Base-by-base conservation (phyloP, 1,140 invertebrate genomes). In the Melanaphis sacchari region DNA sequence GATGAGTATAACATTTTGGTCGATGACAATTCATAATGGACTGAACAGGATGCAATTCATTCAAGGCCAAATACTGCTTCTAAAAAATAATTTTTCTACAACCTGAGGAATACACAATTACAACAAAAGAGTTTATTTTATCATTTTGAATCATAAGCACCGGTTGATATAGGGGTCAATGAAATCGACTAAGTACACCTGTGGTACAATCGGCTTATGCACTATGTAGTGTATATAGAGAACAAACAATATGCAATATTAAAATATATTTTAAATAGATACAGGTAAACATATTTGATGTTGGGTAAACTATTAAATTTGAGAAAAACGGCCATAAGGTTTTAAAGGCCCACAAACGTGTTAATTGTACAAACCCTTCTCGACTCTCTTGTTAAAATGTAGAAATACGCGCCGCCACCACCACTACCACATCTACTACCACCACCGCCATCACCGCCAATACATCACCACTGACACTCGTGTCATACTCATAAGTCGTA, bases 141-240 rank as follows among this genome's bases (percentile, higher is more conserved):
- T 38, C 36, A 31, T 40, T 89, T 21, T 89, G 31, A 52, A 54
- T 40, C 11, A 89, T 22, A 11, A 52, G 31, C 22, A 87, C 31
- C 31, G 21, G 41, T 87, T 46, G 41, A n/a, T 87, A 89, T 22
- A 22, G 36, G 49, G 36, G 22, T 89, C 49, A 54, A 89, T 11
- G 46, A 40, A 89, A 89, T 54, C 82, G 38, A 15, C 82, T 15
- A 38, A 89, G 49, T 49, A 88, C 85, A 88, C n/a, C 43, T 88
- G 85, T 49, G 2, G 43, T 88, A 41, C 46, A 88, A 49, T 88
- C 41, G 43, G 31, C 1, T 36, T 88, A 43, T 18, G 11, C 3
- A 2, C 41, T 21, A 49, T 21, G 21, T 49, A 49, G 59, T n/a
- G 11, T n/a, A 76, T n/a, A n/a, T 76, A 36, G 59, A 66, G 24